These are phyloP conservation scores for Cepaea hortensis DNA, from an alignment of 2,888 invertebrate genomes.

Conservation along the genomic window DNA sequence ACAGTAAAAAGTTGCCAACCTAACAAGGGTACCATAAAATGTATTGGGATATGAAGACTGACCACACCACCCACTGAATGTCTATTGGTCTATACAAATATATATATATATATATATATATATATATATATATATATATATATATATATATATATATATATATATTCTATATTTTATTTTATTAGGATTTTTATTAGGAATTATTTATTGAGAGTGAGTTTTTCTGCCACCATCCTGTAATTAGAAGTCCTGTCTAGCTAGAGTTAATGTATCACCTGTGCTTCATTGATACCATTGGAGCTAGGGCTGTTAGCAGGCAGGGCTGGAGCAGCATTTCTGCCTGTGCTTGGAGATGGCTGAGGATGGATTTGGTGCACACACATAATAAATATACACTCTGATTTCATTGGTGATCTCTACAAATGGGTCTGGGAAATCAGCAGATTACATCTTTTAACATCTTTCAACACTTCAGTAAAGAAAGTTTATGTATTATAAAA, in stretches of 20 bases:
- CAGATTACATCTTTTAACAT: background rate
- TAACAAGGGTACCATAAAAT: no score
- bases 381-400: background rate
- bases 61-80: no score
- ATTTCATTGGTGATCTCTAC: background rate
- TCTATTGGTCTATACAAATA: no score
- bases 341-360: conserved; percentile 42
- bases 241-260: background rate
- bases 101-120: no score
- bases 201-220: no score
- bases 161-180: no score
- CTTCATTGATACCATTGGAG: conserved; percentile 50
- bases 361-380: conserved; percentile 33
- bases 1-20: no score
- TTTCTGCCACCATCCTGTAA: background rate
- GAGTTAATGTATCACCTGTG: conserved; percentile 51
- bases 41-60: no score
- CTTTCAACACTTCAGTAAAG: background rate
- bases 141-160: no score
- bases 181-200: no score
- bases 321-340: conserved; percentile 34
- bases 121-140: no score
- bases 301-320: conserved; percentile 31
- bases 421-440: background rate
- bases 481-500: background rate